Conservation (phyloP, 2,888 invertebrate genomes). For the Tachystola acroxantha region DNA sequence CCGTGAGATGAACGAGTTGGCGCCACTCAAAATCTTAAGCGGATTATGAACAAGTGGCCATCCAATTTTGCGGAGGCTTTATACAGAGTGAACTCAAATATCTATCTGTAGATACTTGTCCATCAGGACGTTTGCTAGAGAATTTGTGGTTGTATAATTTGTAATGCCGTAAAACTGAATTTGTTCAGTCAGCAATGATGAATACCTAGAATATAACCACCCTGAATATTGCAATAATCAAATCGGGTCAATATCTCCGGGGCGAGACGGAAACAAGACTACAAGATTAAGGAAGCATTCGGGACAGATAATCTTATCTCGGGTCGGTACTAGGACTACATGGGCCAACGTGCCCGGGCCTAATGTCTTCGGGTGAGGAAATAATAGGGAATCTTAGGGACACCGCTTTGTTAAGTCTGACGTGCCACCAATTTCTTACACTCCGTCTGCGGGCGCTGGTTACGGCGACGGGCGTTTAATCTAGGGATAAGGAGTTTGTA, state of each 20-base stretch:
- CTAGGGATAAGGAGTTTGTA: background rate
- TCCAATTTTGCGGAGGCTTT: slow-evolving; percentile 24
- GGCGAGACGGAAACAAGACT: slow-evolving; percentile 38
- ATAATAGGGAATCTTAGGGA: slow-evolving; percentile 31
- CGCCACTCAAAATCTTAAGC: slow-evolving; percentile 37
- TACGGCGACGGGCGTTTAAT: background rate
- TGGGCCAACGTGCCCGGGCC: slow-evolving; percentile 7
- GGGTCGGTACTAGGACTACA: slow-evolving; percentile 26
- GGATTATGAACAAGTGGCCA: slow-evolving; percentile 41
- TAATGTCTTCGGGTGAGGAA: slow-evolving; percentile 23
- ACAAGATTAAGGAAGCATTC: slow-evolving; percentile 36
- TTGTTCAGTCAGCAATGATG: no score
- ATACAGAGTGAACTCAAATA: no score
- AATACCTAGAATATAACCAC: no score
- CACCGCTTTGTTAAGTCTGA: slow-evolving; percentile 31
- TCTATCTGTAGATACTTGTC: no score
- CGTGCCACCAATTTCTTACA: slow-evolving; percentile 26
- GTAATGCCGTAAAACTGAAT: no score
- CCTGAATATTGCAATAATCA: slow-evolving; percentile 27
- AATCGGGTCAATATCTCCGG: slow-evolving; percentile 36
- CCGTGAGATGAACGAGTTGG: no score
- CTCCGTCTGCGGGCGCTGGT: slow-evolving; percentile 2
- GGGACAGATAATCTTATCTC: slow-evolving; percentile 38
- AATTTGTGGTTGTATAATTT: no score
- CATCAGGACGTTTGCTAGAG: no score